Evolutionary conservation across 37 sponge, comb jelly and placozoan genomes (phyloP), one percentile per base, ranked within the genome.

Genomic region (Agelas oroides): DNA sequence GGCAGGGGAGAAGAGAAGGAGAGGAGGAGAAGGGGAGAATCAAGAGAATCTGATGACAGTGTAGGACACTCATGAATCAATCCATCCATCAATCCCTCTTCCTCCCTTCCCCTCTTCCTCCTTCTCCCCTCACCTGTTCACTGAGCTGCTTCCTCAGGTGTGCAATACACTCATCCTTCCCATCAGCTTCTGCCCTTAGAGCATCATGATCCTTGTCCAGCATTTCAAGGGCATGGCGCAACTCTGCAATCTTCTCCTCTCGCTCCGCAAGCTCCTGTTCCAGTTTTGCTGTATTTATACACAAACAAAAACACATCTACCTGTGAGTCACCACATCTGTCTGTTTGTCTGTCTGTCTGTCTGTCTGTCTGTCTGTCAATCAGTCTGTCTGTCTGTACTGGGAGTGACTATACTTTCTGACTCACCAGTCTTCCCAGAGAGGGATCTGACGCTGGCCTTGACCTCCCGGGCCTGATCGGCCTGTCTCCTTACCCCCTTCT

Each of bases 121-220:
- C 46, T 30, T 6, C 25, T 58, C 34, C 79, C 39, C 52, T 32
- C n/a, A 30, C 19, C 0, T 58, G 33, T 75, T 61, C 53, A 63
- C 66, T 56, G 64, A 90, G 32, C 60, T 87, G 69, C 37, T 77
- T 35, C 24, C 30, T 58, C 46, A 91, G 82, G 24, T 68, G 75
- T 13, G 73, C 82, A 34, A 93, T 78, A 41, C 81, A 23, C 58
- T 96, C 94, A n/a, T 80, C 79, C 37, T 90, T 89, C n/a, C 25
- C 40, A 72, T 91, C 82, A 13, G 68, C 69, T 25, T 91, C 83
- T 21, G 67, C 54, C 23, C 73, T 54, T 59, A 96, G 74, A 17
- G 65, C 18, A 71, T 96, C 96, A 0, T 86, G 81, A 52, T 93
- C 96, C 37, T 80, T 64, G 38, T 91, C 89, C 64, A 93, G 79